A percentile compares a stretch with the other conserved stretches of the same genome.
These are phyloP conservation scores for Drosophila persimilis DNA, from an alignment of 1,140 invertebrate genomes.

Conservation along the genomic window DNA sequence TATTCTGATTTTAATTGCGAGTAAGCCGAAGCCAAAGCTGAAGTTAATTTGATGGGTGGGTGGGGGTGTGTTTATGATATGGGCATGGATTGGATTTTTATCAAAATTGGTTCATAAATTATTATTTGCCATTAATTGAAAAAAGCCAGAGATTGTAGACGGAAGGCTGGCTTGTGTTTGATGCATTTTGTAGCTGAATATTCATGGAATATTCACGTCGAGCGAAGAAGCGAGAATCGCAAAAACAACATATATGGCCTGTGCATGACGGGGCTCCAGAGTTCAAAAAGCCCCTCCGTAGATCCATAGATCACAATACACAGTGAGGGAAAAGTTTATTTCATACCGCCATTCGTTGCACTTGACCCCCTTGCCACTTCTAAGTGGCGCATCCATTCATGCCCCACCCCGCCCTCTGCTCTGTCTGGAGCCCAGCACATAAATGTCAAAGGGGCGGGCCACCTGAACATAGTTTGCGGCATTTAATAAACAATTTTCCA, in stretches of 20 bases:
- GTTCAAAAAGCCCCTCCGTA: no score
- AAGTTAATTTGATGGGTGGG: slow-evolving; percentile 47
- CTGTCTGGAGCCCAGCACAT: slow-evolving; percentile 14
- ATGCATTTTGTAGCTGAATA: not conserved
- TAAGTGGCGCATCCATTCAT: no score
- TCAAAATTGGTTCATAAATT: slow-evolving; percentile 43
- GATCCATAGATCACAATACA: no score
- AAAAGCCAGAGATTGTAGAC: slow-evolving; percentile 10
- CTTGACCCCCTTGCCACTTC: slow-evolving; percentile 9
- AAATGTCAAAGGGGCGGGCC: slow-evolving; percentile 53
- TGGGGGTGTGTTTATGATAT: slow-evolving; percentile 58
- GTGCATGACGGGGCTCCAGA: no score
- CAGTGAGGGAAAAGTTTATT: no score
- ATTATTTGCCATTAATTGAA: slow-evolving; percentile 41
- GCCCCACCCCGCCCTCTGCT: not conserved
- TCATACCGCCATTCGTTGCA: no score
- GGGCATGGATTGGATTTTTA: slow-evolving; percentile 28
- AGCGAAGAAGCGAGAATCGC: no score
- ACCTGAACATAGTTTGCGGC: slow-evolving; percentile 57
- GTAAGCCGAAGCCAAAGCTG: slow-evolving; percentile 12
- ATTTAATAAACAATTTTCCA: slow-evolving; percentile 70
- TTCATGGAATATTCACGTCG: not conserved
- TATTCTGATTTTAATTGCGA: slow-evolving; percentile 43
- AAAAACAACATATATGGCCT: no score
- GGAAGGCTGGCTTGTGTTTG: slow-evolving; percentile 8